Evolutionary conservation across 2,113 vertebrate species (phyloP), one percentile per base, ranked within the genome.

Genomic region (Aythya baeri): DNA sequence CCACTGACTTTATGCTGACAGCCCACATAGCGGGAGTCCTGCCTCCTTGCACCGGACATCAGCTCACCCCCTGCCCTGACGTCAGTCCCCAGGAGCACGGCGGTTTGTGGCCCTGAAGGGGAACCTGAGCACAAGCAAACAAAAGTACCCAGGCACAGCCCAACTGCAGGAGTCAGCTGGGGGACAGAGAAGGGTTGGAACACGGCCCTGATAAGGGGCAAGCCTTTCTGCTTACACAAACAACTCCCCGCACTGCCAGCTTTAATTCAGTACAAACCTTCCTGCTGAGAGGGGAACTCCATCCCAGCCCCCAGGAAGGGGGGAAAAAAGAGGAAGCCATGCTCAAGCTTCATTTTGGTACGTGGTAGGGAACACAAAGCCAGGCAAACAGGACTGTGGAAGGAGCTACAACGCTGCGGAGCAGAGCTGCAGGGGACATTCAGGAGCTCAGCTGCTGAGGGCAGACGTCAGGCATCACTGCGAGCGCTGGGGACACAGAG

Each of bases 171-270:
- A 68, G 26, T 43, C 32, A 49, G 49, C 1, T 1, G 4, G 34
- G 11, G 29, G 2, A 66, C 4, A 54, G 11, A 32, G 18, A 26
- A 9, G 1, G 44, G 8, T 22, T 46, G 38, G 52, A 65, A 29
- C 46, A 5, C 0, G 7, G 41, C 23, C 52, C 36, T 0, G 0
- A 4, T 21, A 46, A 82, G 5, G 27, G 8, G 6, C 9, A 54
- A 91, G 17, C 7, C 16, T n/a, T 89, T 52, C 55, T 26, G 29
- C 75, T 90, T n/a, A 46, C 23, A 88, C 50, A 62, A 86, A 17
- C 29, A 62, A 21, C 38, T 91, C 74, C 50, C 62, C 3, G 16
- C 21, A 1, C 21, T 17, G 44, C 38, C 58, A 80, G 17, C 58
- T 63, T 14, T 14, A 78, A 52, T 63, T 81, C 6, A 75, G 41